These are phyloP conservation scores for Enteromius argenteus DNA, from an alignment of 2,797 vertebrate genomes.

Conservation along the genomic window DNA sequence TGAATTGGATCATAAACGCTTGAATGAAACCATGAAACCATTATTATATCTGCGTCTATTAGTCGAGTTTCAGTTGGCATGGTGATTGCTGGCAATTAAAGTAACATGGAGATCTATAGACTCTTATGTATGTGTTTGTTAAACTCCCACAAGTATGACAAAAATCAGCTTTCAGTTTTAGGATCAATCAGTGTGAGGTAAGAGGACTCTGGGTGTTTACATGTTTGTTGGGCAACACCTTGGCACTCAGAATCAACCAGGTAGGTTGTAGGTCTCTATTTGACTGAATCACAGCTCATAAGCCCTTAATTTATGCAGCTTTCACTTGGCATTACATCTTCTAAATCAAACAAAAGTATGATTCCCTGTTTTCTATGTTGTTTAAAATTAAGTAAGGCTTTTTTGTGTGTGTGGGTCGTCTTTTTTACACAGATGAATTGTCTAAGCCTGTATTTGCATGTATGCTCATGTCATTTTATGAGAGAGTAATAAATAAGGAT, in stretches of 20 bases:
- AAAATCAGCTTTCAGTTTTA: conserved; percentile 48
- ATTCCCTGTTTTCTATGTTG: conserved; percentile 4
- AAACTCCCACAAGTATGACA: conserved; percentile 8
- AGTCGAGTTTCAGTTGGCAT: conserved; percentile 43
- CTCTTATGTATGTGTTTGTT: conserved; percentile 28
- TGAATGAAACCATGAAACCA: conserved; percentile 37
- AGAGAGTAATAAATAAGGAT: background rate
- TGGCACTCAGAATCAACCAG: conserved; percentile 9
- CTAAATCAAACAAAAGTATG: conserved; percentile 40
- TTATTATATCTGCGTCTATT: conserved; percentile 37
- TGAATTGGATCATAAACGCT: conserved; percentile 51
- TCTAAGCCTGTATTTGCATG: conserved; percentile 5
- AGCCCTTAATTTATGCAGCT: conserved; percentile 20
- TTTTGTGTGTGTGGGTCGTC: background rate
- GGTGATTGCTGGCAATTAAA: conserved; percentile 42
- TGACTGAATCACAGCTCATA: conserved; percentile 43
- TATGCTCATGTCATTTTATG: background rate
- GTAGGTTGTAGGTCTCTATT: conserved; percentile 28
- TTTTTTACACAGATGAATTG: background rate
- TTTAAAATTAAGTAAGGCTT: background rate
- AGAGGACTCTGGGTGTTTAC: conserved; percentile 16
- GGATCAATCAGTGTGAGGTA: conserved; percentile 10
- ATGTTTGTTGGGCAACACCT: conserved; percentile 22
- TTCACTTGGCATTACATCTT: conserved; percentile 21
- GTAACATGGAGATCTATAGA: conserved; percentile 29